These are phyloP conservation scores for Macrobrachium nipponense DNA, from an alignment of 1,140 invertebrate genomes.

Conservation along the genomic window DNA sequence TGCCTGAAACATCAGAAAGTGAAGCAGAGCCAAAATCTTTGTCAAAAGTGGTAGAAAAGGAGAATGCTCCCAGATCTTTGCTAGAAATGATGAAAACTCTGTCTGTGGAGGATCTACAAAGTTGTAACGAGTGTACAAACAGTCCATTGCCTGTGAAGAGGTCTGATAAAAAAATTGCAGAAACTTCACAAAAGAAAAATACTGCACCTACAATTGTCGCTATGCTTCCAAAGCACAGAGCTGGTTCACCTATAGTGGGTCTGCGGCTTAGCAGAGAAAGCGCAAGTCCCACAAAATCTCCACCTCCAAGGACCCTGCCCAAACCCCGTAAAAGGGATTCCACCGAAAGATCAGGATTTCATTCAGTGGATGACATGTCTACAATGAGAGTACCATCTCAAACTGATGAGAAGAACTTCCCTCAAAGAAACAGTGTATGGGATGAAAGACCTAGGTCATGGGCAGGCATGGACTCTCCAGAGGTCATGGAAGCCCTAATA, in stretches of 20 bases:
- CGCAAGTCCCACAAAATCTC: not conserved
- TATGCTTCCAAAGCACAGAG: slow-evolving; percentile 32
- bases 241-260: not conserved
- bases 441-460: not conserved
- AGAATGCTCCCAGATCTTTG: not conserved
- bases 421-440: no score
- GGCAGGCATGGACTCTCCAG: not conserved
- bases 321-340: slow-evolving; percentile 1
- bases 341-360: not conserved
- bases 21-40: not conserved
- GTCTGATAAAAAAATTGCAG: not conserved
- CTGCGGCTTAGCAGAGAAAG: not conserved
- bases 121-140: not conserved
- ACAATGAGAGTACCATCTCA: not conserved
- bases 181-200: not conserved
- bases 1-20: no score
- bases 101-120: no score
- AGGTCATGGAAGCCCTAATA: not conserved
- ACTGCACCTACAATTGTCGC: slow-evolving; percentile 30
- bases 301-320: slow-evolving; percentile 16
- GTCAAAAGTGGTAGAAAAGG: not conserved
- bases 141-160: not conserved
- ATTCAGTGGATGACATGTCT: not conserved
- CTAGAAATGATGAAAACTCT: not conserved
- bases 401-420: not conserved